Evolutionary conservation across 1,140 invertebrate species (phyloP).

Genomic region (Marisa cornuarietis): DNA sequence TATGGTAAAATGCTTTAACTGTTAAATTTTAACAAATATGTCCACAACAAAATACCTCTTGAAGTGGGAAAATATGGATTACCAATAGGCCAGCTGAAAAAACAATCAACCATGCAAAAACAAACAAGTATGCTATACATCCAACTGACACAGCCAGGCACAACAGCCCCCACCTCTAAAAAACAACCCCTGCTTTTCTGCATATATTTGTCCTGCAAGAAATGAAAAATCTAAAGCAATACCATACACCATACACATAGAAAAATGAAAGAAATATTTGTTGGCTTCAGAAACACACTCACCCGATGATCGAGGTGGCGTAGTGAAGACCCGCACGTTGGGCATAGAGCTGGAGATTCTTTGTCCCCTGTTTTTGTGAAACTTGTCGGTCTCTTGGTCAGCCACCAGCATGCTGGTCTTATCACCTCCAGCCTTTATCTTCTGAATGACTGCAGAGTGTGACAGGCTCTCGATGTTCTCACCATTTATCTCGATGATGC

Average conservation of each 20-base stretch:
- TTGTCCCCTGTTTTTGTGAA: slow-evolving; percentile 76
- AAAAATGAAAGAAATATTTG: not conserved
- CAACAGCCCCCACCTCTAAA: too few relatives aligned
- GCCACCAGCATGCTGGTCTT: slow-evolving; percentile 91
- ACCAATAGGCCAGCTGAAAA: too few relatives aligned
- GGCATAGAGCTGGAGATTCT: slow-evolving; percentile 72
- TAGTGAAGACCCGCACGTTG: slow-evolving; percentile 62
- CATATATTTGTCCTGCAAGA: too few relatives aligned
- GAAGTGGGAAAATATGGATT: too few relatives aligned
- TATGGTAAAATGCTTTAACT: too few relatives aligned
- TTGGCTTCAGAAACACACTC: not conserved
- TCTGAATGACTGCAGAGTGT: slow-evolving; percentile 80
- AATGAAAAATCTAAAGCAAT: not conserved
- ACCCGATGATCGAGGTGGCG: slow-evolving; percentile 11
- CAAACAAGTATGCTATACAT: too few relatives aligned
- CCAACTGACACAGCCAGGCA: too few relatives aligned
- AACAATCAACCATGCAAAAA: too few relatives aligned
- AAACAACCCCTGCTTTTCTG: too few relatives aligned
- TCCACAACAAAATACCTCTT: too few relatives aligned
- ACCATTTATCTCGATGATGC: slow-evolving; percentile 79
- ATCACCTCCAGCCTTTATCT: slow-evolving; percentile 79
- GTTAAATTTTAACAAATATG: too few relatives aligned
- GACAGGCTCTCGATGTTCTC: slow-evolving; percentile 85
- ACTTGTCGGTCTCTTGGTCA: slow-evolving; percentile 81
- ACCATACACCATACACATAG: not conserved